These are phyloP conservation scores for Pica pica DNA, from an alignment of 2,113 vertebrate species.

Conservation along the genomic window DNA sequence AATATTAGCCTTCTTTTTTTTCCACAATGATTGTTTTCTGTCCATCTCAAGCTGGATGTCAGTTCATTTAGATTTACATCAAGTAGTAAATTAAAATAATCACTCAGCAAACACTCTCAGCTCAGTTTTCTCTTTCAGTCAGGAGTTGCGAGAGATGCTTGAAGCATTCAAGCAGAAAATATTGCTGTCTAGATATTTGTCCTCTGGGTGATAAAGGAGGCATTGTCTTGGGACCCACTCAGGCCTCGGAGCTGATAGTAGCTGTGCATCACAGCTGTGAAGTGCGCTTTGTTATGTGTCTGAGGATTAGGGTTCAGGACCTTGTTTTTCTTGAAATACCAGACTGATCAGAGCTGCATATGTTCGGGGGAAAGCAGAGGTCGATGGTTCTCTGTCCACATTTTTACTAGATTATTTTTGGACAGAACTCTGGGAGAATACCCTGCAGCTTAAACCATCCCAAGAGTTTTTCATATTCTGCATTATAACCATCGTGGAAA, in stretches of 20 bases:
- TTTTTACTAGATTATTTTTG: slow-evolving; percentile 85
- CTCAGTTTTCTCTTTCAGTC: slow-evolving; percentile 82
- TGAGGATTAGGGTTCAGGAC: slow-evolving; percentile 89
- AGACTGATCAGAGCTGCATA: slow-evolving; percentile 85
- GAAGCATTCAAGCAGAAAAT: slow-evolving; percentile 89
- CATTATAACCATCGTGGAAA: slow-evolving; percentile 49
- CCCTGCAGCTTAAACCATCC: slow-evolving; percentile 77
- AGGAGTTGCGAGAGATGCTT: slow-evolving; percentile 81
- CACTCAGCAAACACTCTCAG: slow-evolving; percentile 87
- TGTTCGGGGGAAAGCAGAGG: slow-evolving; percentile 81
- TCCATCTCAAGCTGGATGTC: slow-evolving; percentile 85
- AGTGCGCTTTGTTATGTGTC: slow-evolving; percentile 91
- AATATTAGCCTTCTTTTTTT: slow-evolving; percentile 63
- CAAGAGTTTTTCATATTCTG: slow-evolving; percentile 71
- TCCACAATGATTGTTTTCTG: slow-evolving; percentile 83
- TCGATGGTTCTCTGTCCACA: slow-evolving; percentile 85
- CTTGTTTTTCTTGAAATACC: slow-evolving; percentile 92
- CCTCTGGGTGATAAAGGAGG: slow-evolving; percentile 91
- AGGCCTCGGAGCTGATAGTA: slow-evolving; percentile 83
- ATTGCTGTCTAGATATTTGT: slow-evolving; percentile 96
- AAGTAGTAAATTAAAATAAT: slow-evolving; percentile 98
- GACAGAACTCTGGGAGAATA: slow-evolving; percentile 84
- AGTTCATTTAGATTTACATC: slow-evolving; percentile 99
- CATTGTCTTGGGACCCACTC: slow-evolving; percentile 89
- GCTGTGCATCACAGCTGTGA: slow-evolving; percentile 89